These are phyloP conservation scores for Acanthacorydalis orientalis DNA, from an alignment of 2,888 invertebrate species.

Conservation along the genomic window DNA sequence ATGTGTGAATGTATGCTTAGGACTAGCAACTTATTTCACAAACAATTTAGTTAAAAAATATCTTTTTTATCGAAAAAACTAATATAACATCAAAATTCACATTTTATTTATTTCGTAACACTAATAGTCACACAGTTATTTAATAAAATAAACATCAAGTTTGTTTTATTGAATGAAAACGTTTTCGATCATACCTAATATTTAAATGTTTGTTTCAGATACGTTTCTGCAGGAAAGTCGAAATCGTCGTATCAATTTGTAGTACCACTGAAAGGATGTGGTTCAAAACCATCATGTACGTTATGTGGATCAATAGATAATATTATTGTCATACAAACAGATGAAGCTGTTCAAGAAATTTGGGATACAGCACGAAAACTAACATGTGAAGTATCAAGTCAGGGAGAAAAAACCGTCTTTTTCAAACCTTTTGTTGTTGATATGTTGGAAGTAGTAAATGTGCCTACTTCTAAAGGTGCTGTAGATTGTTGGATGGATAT, in stretches of 20 bases:
- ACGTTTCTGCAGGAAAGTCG: constrained; percentile 39
- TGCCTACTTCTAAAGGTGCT: constrained; percentile 43
- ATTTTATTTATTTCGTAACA: too few relatives aligned
- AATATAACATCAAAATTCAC: too few relatives aligned
- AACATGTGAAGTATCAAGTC: constrained; percentile 25
- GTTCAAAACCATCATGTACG: constrained; percentile 40
- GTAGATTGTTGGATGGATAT: constrained; percentile 68
- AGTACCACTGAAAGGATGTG: constrained; percentile 47
- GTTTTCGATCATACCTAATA: not conserved
- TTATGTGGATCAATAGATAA: constrained; percentile 46
- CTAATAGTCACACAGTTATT: too few relatives aligned
- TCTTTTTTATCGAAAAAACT: too few relatives aligned
- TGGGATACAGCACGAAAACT: constrained; percentile 48
- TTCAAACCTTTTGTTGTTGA: constrained; percentile 44
- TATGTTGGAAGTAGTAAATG: constrained; percentile 26
- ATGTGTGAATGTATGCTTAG: too few relatives aligned
- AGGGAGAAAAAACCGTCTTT: constrained; percentile 21
- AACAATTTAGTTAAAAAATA: too few relatives aligned
- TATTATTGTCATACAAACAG: constrained; percentile 48
- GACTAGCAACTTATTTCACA: too few relatives aligned
- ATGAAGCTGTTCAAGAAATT: constrained; percentile 45
- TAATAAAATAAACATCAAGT: too few relatives aligned
- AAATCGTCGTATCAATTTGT: constrained; percentile 38
- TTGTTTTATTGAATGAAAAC: too few relatives aligned
- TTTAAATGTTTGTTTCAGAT: constrained; percentile 26